These are phyloP conservation scores for Cetonia aurata DNA, from an alignment of 2,888 invertebrate genomes.

Conservation along the genomic window DNA sequence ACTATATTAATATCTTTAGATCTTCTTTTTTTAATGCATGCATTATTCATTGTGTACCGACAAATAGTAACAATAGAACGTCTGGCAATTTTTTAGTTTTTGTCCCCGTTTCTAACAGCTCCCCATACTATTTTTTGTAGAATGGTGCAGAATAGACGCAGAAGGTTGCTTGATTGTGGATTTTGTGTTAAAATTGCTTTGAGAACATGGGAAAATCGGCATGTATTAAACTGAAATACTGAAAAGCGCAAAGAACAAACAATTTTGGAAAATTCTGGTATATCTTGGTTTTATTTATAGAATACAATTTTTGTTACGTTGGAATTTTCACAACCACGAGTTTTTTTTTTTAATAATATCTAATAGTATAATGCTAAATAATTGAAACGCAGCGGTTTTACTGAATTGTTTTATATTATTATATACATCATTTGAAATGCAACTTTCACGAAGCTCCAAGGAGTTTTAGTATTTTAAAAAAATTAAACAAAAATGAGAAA, in stretches of 20 bases:
- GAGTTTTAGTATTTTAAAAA: too few species aligned
- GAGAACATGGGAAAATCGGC: conserved; percentile 3
- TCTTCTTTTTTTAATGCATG: not conserved
- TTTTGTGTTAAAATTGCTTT: conserved; percentile 24
- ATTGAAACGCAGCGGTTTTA: too few species aligned
- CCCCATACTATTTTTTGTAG: conserved; percentile 40
- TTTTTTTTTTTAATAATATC: conserved; percentile 1
- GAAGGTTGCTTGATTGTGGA: conserved; percentile 14
- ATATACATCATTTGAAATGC: too few species aligned
- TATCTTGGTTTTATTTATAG: not conserved
- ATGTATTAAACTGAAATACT: not conserved
- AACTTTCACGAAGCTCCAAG: too few species aligned
- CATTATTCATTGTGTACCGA: too few species aligned
- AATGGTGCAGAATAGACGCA: conserved; percentile 32
- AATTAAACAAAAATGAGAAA: too few species aligned
- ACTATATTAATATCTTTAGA: too few species aligned
- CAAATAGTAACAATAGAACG: not conserved
- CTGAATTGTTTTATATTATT: too few species aligned
- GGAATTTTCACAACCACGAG: not conserved
- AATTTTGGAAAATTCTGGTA: not conserved
- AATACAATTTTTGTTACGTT: not conserved
- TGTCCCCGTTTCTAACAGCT: conserved; percentile 20
- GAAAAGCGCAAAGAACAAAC: conserved; percentile 3
- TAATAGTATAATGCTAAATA: too few species aligned
- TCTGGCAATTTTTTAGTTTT: not conserved